Conservation (phyloP, 2,797 vertebrate genomes). For the Caiman crocodilus region DNA sequence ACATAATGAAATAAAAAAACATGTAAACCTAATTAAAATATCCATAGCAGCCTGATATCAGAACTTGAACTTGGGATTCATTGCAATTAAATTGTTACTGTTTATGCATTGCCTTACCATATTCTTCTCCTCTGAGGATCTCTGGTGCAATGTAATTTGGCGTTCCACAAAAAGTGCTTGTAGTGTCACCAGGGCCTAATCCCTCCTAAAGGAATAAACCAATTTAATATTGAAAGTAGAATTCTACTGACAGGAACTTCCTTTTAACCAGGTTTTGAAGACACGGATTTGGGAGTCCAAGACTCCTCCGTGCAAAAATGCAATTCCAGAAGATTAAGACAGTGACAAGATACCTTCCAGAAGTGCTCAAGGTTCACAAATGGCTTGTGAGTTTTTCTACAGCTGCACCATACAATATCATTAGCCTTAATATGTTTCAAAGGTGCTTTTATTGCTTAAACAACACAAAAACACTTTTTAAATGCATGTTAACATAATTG, state of each 20-base stretch:
- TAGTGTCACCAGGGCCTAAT: slow-evolving; percentile 96
- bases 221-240: neutral
- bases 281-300: neutral
- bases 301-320: neutral
- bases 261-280: neutral
- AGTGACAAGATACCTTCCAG: neutral
- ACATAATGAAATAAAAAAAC: neutral
- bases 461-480: neutral
- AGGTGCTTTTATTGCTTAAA: no score
- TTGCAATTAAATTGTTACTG: neutral
- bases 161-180: slow-evolving; percentile 98
- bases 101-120: slow-evolving; percentile 84
- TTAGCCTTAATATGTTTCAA: neutral
- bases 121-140: slow-evolving; percentile 97
- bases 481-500: neutral
- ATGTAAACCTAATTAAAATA: neutral
- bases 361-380: neutral
- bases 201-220: slow-evolving; percentile 88
- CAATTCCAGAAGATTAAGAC: neutral
- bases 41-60: neutral
- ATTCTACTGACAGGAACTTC: neutral
- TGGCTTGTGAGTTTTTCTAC: neutral
- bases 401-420: no score
- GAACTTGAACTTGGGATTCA: neutral
- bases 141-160: slow-evolving; percentile 99